These are phyloP conservation scores for Micoletzkya japonica DNA, from an alignment of 2,888 invertebrate genomes.

Conservation along the genomic window DNA sequence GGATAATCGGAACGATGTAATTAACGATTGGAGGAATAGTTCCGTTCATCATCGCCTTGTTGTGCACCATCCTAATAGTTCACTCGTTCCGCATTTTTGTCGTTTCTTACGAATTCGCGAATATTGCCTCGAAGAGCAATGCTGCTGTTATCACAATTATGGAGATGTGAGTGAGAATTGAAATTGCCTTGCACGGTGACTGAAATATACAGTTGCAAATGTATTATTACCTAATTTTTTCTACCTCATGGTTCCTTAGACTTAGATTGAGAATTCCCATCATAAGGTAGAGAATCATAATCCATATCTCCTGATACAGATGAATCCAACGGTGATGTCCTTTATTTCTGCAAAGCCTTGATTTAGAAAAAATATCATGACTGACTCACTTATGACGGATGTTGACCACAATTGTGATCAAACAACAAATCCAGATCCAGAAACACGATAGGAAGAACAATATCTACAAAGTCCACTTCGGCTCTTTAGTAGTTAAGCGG, in stretches of 20 bases:
- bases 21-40: constrained; percentile 37
- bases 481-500: no score
- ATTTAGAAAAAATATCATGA: background rate
- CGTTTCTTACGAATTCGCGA: constrained; percentile 41
- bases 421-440: constrained; percentile 45
- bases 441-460: constrained; percentile 35
- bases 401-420: constrained; percentile 40
- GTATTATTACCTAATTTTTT: background rate
- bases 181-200: constrained; percentile 40
- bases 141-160: constrained; percentile 38
- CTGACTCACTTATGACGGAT: constrained; percentile 39
- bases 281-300: constrained; percentile 36
- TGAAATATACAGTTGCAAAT: constrained; percentile 28
- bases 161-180: constrained; percentile 40
- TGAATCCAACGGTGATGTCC: constrained; percentile 47
- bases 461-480: constrained; percentile 39
- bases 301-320: constrained; percentile 42
- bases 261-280: constrained; percentile 39
- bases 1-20: constrained; percentile 39
- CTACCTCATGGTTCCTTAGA: background rate
- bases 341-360: constrained; percentile 34
- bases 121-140: constrained; percentile 41
- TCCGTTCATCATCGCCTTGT: constrained; percentile 36
- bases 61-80: constrained; percentile 28
- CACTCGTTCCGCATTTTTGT: background rate